Conservation (phyloP, 1,140 invertebrate species). For the Cydia fagiglandana region DNA sequence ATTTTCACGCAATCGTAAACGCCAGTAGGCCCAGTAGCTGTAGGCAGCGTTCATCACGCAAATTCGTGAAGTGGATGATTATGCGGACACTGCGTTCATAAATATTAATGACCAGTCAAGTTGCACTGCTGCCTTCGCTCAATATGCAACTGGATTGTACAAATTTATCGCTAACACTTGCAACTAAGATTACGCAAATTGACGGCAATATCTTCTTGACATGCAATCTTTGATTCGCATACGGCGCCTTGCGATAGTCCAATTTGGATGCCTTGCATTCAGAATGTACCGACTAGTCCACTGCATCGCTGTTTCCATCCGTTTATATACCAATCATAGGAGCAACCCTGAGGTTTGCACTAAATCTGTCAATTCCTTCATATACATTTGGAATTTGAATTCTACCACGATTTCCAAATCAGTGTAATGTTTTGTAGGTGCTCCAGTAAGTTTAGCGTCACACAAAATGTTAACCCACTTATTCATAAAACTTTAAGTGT, state of each 20-base stretch:
- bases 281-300: no score
- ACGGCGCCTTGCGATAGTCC: neutral
- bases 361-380: no score
- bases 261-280: neutral
- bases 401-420: no score
- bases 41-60: neutral
- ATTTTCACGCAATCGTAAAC: neutral
- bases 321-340: no score
- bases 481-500: no score
- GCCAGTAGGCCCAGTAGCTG: neutral
- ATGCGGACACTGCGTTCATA: conserved; percentile 11
- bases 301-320: no score
- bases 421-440: no score
- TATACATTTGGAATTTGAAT: no score
- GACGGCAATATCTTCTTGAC: neutral
- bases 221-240: neutral
- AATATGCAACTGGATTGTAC: neutral
- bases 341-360: no score
- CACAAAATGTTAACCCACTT: no score
- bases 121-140: conserved; percentile 16
- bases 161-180: neutral
- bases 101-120: conserved; percentile 20
- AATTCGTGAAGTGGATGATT: conserved; percentile 19
- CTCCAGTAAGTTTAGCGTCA: no score
- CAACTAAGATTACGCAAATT: neutral